phyloP scores from a whole-genome alignment of 2,888 invertebrate genomes.

The Oithona nana region DNA sequence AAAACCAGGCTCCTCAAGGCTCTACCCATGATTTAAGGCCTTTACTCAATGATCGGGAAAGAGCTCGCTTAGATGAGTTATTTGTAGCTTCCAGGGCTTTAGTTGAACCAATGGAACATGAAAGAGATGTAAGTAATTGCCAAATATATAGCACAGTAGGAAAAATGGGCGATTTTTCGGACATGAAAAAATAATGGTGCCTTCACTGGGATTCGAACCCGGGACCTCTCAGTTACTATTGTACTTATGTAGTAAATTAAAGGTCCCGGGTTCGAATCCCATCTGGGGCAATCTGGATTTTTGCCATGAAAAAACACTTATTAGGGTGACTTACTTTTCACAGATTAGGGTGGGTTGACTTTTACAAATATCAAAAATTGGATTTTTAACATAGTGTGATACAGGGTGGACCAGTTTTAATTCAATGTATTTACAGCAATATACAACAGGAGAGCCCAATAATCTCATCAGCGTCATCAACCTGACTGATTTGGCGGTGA shows the following conservation, averaged over 20 bases:
- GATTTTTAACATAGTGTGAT: no score
- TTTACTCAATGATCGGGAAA: background rate
- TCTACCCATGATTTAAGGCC: background rate
- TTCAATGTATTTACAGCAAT: background rate
- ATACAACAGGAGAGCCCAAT: conserved; percentile 27
- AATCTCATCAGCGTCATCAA: conserved; percentile 59
- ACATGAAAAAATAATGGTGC: background rate
- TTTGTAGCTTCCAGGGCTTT: conserved; percentile 5
- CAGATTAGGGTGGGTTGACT: no score
- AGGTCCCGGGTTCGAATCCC: no score
- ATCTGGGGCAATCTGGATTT: no score
- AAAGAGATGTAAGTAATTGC: background rate
- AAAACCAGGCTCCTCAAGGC: background rate
- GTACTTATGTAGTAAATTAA: no score
- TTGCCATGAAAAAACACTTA: no score
- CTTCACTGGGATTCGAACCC: no score
- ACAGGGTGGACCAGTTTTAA: background rate
- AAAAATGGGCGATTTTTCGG: background rate
- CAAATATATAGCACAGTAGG: background rate
- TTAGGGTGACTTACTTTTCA: no score
- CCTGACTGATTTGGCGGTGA: conserved; percentile 74
- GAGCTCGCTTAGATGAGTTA: background rate
- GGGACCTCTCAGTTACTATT: no score
- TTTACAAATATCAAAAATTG: no score
- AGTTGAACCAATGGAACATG: conserved; percentile 9